Base-by-base conservation (phyloP, 2,797 vertebrate species). In the Cryptoblepharus egeriae region DNA sequence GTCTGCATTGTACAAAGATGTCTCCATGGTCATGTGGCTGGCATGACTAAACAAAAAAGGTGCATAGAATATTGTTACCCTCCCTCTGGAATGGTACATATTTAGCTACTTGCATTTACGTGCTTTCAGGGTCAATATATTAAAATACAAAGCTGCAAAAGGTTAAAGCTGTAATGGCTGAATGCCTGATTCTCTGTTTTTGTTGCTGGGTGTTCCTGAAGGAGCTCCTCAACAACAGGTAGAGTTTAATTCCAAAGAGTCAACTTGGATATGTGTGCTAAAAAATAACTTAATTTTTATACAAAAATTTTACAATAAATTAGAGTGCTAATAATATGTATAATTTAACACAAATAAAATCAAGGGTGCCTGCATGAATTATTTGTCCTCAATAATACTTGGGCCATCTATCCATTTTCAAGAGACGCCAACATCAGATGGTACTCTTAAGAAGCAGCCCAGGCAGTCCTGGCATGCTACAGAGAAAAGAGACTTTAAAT, bases 171-270 rank as follows among this genome's bases (percentile, higher is more conserved):
- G 35, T 60, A 70, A 8, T 57, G 0, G 35, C 68, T 80, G 30
- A 75, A 74, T 37, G 42, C 4, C 32, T n/a, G 10, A 77, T 32
- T 2, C 71, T 13, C 28, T 32, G 0, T 0, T 0, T 35, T 80
- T 2, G 28, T 85, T 77, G 69, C 55, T 82, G 26, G 26, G 22
- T 74, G 0, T 8, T 75, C 76, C 79, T 49, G 69, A 85, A 35
- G 18, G 1, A 85, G 1, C 28, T 63, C 13, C 13, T 52, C 49
- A 52, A 52, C 49, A 16, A 52, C 11, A 52, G 7, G 22, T 2
- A 4, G 13, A 84, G 75, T 1, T 58, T 71, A 26, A 81, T 7
- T 74, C 45, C 35, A 42, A 26, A 57, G 42, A 75, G 32, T n/a
- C n/a, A n/a, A 9, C 2, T 18, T 58, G 57, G 57, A 58, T 58